Percentiles rank a stretch among this genome's conserved stretches.
phyloP scores from a whole-genome alignment of 2,888 invertebrate species.

The Acanthosepion lycidas region DNA sequence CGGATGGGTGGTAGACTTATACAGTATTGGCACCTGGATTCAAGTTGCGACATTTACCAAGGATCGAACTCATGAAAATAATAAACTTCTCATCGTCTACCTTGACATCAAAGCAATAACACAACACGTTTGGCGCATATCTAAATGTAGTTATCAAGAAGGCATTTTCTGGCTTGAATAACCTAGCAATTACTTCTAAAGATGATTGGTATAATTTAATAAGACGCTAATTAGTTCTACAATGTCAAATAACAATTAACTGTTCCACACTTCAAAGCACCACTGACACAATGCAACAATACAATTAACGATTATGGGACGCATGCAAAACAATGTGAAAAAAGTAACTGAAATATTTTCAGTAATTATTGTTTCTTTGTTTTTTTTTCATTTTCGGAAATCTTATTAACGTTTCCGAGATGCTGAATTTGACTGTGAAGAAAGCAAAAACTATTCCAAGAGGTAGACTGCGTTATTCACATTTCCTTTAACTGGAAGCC shows the following conservation, averaged over 20 bases:
- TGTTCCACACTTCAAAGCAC: background rate
- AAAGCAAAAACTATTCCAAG: background rate
- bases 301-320: background rate
- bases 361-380: background rate
- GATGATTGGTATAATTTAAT: constrained; percentile 33
- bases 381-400: background rate
- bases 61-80: too few species aligned
- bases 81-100: too few species aligned
- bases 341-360: background rate
- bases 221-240: background rate
- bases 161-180: background rate
- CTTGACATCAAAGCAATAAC: too few species aligned
- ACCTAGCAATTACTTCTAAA: background rate
- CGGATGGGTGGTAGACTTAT: too few species aligned
- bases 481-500: background rate
- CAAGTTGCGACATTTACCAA: too few species aligned
- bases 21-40: too few species aligned
- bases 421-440: background rate
- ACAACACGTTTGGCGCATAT: background rate
- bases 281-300: background rate
- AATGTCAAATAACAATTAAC: background rate
- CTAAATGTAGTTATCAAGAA: background rate
- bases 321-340: background rate
- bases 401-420: background rate
- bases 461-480: background rate